These are phyloP conservation scores for Aphidius ervi DNA, from an alignment of 1,140 invertebrate species.

Conservation along the genomic window DNA sequence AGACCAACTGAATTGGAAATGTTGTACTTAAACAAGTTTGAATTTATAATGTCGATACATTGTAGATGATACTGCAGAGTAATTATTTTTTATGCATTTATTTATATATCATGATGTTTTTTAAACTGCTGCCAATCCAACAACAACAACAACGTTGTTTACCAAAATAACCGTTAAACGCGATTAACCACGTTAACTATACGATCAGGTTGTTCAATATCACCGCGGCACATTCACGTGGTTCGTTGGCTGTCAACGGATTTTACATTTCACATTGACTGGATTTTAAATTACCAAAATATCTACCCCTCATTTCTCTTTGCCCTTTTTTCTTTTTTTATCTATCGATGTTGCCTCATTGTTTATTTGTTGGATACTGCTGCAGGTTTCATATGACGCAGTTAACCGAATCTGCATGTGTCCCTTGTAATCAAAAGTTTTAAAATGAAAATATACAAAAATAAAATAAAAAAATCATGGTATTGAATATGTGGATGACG, in stretches of 20 bases:
- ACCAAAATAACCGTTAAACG: slow-evolving; percentile 21
- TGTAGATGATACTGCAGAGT: background rate
- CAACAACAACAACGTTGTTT: slow-evolving; percentile 13
- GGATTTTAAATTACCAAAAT: background rate
- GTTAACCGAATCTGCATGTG: too few relatives aligned
- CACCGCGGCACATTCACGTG: slow-evolving; percentile 11
- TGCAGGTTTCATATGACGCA: too few relatives aligned
- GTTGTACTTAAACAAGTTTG: slow-evolving; percentile 11
- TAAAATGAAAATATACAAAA: too few relatives aligned
- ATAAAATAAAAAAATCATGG: too few relatives aligned
- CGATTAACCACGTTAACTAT: slow-evolving; percentile 14
- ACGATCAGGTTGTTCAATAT: background rate
- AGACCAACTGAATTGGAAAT: slow-evolving; percentile 13
- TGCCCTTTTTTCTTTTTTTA: too few relatives aligned
- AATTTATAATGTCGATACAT: slow-evolving; percentile 12
- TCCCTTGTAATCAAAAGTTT: too few relatives aligned
- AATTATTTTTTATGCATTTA: background rate
- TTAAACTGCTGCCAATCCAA: slow-evolving; percentile 1
- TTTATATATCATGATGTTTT: slow-evolving; percentile 8
- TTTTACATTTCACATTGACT: slow-evolving; percentile 6
- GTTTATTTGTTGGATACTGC: too few relatives aligned
- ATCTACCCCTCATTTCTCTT: too few relatives aligned
- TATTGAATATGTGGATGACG: too few relatives aligned
- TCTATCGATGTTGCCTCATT: too few relatives aligned
- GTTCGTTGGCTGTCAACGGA: slow-evolving; percentile 14